Base-by-base conservation (phyloP, 2,113 vertebrate genomes). In the Entosphenus tridentatus region DNA sequence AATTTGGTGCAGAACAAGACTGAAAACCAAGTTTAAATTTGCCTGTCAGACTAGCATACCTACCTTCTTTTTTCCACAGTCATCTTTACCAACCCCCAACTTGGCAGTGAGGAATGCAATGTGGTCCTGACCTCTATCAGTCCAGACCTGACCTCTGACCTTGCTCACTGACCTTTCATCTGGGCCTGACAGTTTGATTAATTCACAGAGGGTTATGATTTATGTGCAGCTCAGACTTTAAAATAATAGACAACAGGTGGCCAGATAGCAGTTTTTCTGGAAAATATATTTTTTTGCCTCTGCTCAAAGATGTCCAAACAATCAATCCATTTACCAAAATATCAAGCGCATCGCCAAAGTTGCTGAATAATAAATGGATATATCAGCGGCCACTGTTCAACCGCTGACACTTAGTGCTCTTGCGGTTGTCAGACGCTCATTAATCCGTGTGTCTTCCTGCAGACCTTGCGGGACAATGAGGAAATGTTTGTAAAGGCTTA, bases 221-320 rank as follows among this genome's bases (percentile, higher is more conserved):
- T 96, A 96, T 96, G 92, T 88, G 89, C 88, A 91, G 92, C 86
- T 87, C 84, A 85, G 86, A 90, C 88, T 88, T 90, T 95, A 96
- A 95, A 96, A 93, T 95, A 95, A 93, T 93, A 92, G 87, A 90
- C 90, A 96, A 96, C 90, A 98, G 93, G 91, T 96, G 89, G 89
- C 87, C 87, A 82, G 84, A 78, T 83, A 76, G 82, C 83, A 83
- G 83, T 83, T 84, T 71, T n/a, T 21, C 74, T 77, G 79, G 80
- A 81, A 80, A 82, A 77, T 85, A 83, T 87, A 82, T 79, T 86
- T 86, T 80, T 80, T 79, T 82, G 80, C 79, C 77, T 21, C 21
- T 11, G 62, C 21, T 21, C 62, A 11, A 65, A 65, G 39, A 39
- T 39, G 39, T 39, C 39, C 4, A 39, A 39, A 39, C 39, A 39